Base-by-base conservation (phyloP, 2,797 vertebrate genomes). In the Aythya fuligula region DNA sequence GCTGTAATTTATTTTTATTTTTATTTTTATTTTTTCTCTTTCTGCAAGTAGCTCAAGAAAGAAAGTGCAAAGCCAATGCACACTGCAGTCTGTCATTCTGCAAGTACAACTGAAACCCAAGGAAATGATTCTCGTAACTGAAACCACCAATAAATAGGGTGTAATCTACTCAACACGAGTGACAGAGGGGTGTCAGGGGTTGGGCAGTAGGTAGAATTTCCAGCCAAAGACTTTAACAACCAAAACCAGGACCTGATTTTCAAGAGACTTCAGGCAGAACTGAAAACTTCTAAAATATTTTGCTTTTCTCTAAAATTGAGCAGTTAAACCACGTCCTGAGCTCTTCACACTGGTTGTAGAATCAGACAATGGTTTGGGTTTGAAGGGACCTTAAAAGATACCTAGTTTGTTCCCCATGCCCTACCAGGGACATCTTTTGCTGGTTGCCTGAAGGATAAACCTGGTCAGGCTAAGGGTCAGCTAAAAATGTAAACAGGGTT, bases 61-160 rank as follows among this genome's bases (percentile, higher is more conserved):
- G 49, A 53, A 56, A 86, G 57, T 1, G 16, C 30, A 19, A 53
- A 3, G 53, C 58, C 34, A 43, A 69, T 9, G 53, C 28, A 49
- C 16, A 2, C 13, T 11, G 60, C 79, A 77, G 47, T 7, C 85
- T 66, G 58, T 88, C 87, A 82, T 60, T 72, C 79, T 57, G 64
- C 61, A 89, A 78, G 83, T 76, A 89, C 85, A 95, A 89, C 74
- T 69, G 85, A 93, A 77, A 82, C 91, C 83, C 2, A 0, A 54
- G n/a, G 77, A 81, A 94, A 61, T 21, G 64, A 91, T 38, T 81
- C 83, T 87, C 0, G 69, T 93, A 94, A 94, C 34, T 27, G 80
- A 95, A 90, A 79, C 85, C 88, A 54, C 53, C 64, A 54, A 67
- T 39, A 93, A 93, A 74, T 3, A 39, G 80, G 39, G 43, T 82